Evolutionary conservation across 2,113 vertebrate species (phyloP).

Genomic region (Carettochelys insculpta): DNA sequence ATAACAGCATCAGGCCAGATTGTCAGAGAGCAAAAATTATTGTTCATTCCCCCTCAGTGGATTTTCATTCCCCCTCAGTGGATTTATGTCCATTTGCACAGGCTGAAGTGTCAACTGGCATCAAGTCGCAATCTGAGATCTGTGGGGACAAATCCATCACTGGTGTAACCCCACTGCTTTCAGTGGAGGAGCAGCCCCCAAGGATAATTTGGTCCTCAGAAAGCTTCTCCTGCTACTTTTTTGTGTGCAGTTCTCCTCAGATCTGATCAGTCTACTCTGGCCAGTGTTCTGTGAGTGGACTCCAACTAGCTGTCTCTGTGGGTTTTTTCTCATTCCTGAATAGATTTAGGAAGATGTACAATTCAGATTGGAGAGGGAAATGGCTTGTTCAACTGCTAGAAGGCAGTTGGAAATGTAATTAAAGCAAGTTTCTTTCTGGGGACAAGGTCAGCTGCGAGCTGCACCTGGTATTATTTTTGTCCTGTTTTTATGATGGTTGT

Average conservation of each 20-base stretch:
- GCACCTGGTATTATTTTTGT: neutral
- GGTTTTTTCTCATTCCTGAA: neutral
- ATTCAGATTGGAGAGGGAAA: neutral
- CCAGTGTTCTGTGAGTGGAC: neutral
- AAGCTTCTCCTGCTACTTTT: neutral
- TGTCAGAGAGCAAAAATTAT: neutral
- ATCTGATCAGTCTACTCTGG: neutral
- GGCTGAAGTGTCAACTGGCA: neutral
- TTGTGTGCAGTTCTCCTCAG: neutral
- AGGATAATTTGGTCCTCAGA: neutral
- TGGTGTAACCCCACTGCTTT: neutral
- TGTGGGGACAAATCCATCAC: neutral
- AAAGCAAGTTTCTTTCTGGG: neutral
- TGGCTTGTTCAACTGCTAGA: neutral
- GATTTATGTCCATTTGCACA: neutral
- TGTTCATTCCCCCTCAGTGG: neutral
- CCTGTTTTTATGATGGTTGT: neutral
- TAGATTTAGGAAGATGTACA: neutral
- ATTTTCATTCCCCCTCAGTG: neutral
- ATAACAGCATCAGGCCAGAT: neutral
- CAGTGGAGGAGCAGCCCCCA: neutral
- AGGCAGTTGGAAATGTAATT: neutral
- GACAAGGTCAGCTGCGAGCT: neutral
- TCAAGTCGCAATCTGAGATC: neutral
- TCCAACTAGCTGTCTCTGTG: neutral